Evolutionary conservation across 2,797 vertebrate genomes (phyloP), one percentile per base, ranked within the genome.

Genomic region (Semotilus atromaculatus): DNA sequence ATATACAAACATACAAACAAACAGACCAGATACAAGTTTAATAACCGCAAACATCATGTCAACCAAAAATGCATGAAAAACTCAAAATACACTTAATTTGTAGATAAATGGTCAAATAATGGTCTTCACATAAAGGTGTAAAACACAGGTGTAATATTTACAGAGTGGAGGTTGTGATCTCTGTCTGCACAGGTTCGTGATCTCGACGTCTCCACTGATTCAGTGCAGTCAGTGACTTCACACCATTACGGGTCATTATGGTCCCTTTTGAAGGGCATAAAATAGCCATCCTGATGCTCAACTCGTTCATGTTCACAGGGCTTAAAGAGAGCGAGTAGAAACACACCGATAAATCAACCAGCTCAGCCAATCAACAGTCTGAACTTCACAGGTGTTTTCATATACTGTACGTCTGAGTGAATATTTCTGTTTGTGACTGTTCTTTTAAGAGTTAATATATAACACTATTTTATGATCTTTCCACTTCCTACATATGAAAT

Each of bases 1-100:
- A 93, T 91, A 93, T 95, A 95, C 93, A 95, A 92, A 95, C 91
- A 74, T 95, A 95, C 93, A 95, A 92, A 95, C 91, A 55, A 45
- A 45, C 43, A 45, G 51, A 76, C 11, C 93, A 92, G 92, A 48
- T 85, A 83, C 85, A 87, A 91, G 90, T 86, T 90, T 91, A 89
- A 85, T 91, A 92, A 83, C 77, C 88, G 93, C 88, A 91, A 91
- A 91, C 93, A 91, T 91, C 91, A 93, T 91, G 91, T 92, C 48
- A 88, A 94, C 90, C 92, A 93, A 92, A 76, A 91, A 88, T 92
- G 93, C 93, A 92, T 92, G 86, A 88, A 89, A 91, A 93, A 93
- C 90, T 92, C 87, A 92, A 92, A 92, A 93, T 92, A 93, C 91
- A 93, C 45, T 5, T 72, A 55, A 55, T 53, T 53, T 53, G 80